Conservation (phyloP, 2,797 vertebrate species). For the Gymnopithys bicolor region DNA sequence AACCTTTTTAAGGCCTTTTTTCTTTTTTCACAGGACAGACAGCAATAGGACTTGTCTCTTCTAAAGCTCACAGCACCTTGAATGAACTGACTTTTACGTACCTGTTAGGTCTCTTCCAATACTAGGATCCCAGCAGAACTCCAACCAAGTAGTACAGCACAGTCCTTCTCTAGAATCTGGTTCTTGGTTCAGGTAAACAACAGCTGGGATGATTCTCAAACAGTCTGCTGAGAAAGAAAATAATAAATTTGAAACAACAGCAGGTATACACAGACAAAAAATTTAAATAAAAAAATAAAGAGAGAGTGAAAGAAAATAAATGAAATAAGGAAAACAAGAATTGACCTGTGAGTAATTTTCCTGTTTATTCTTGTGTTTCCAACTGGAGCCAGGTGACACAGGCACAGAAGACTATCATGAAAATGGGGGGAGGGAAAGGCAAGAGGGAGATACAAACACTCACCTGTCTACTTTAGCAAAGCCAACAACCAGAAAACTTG, state of each 20-base stretch:
- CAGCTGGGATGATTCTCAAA: neutral
- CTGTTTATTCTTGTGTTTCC: neutral
- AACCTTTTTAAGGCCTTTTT: accelerated
- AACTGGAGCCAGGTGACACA: neutral
- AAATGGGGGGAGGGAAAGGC: neutral
- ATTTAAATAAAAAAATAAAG: neutral
- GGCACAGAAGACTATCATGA: neutral
- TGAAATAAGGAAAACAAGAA: neutral
- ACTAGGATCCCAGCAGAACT: neutral
- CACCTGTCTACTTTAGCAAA: neutral
- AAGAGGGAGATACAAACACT: neutral
- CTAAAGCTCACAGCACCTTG: neutral
- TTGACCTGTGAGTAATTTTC: neutral
- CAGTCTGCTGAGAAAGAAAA: neutral
- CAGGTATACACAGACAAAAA: neutral
- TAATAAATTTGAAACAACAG: neutral
- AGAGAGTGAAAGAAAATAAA: neutral
- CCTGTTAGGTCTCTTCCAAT: neutral
- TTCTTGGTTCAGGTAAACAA: neutral
- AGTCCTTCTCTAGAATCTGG: neutral
- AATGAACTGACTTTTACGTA: neutral
- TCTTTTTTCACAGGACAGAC: neutral
- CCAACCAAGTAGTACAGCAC: neutral
- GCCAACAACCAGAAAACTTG: neutral
- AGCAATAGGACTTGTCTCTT: neutral